Evolutionary conservation across 2,113 vertebrate genomes (phyloP), one percentile per base, ranked within the genome.

Genomic region (Etheostoma cragini): DNA sequence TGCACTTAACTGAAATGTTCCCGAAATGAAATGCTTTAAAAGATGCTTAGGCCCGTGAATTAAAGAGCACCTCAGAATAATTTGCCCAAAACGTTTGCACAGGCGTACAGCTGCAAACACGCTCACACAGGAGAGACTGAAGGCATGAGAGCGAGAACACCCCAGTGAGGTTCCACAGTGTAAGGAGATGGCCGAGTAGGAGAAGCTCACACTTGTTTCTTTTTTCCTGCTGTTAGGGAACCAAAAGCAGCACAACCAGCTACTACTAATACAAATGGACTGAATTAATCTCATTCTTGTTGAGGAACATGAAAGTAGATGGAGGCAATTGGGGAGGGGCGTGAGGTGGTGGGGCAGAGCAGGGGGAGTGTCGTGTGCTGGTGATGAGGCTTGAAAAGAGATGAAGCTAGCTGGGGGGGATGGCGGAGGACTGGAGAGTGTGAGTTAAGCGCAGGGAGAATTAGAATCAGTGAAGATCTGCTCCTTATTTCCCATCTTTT

Each of bases 281-380:
- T 89, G 82, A 90, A 91, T 94, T 88, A 87, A 89, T 88, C 83
- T 90, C 66, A 88, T 91, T 93, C 88, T 89, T 87, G 76, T 92
- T 89, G 66, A 86, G 86, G 83, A 77, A 88, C 82, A 82, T 81
- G 64, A 86, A 88, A 85, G 80, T 85, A 86, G 78, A 87, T 82
- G 72, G 71, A 56, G 60, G 72, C 68, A 85, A 86, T 69, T 65
- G 76, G 78, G 80, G 76, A 63, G 79, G 53, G 74, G 78, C 67
- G 67, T 1, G 49, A 57, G 76, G 62, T 22, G 74, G 80, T 8
- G 63, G 58, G 70, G 46, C 4, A 46, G 68, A 53, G 72, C 4
- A 22, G 58, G 78, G 33, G 30, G 8, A 4, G 84, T 19, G 76
- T 47, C 66, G 82, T 47, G 53, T 74, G 76, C 58, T 70, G 73